phyloP scores from a whole-genome alignment of 2,113 vertebrate species.

The Nothoprocta perdicaria region DNA sequence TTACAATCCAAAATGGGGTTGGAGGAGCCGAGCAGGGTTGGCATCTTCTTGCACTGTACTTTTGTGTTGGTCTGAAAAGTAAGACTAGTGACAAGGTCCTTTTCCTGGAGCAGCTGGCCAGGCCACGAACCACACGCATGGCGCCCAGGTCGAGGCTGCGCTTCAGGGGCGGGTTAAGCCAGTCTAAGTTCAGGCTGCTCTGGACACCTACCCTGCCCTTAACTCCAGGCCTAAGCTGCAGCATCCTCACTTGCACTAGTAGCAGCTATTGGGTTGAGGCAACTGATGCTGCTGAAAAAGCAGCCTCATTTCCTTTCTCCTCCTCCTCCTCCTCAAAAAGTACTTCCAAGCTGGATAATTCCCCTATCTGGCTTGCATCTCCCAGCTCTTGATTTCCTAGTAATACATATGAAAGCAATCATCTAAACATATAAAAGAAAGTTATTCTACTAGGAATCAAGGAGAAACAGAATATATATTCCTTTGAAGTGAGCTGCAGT shows the following conservation, averaged over 20 bases:
- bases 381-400: not conserved
- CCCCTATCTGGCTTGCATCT: not conserved
- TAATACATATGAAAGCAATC: not conserved
- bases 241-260: not conserved
- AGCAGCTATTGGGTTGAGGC: not conserved
- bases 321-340: not conserved
- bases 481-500: not conserved
- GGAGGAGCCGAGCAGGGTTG: not conserved
- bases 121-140: accelerated
- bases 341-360: not conserved
- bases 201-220: not conserved
- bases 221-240: not conserved
- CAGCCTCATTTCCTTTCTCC: not conserved
- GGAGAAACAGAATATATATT: not conserved
- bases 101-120: not conserved
- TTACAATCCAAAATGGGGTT: not conserved
- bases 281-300: not conserved
- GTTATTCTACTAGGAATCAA: not conserved
- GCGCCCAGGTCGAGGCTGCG: not conserved
- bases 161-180: accelerated
- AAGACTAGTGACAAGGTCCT: not conserved
- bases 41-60: not conserved
- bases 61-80: not conserved
- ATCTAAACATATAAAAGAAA: not conserved
- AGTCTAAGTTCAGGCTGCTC: not conserved